Evolutionary conservation across 1,140 invertebrate genomes (phyloP).

Genomic region (Nebria ingens): DNA sequence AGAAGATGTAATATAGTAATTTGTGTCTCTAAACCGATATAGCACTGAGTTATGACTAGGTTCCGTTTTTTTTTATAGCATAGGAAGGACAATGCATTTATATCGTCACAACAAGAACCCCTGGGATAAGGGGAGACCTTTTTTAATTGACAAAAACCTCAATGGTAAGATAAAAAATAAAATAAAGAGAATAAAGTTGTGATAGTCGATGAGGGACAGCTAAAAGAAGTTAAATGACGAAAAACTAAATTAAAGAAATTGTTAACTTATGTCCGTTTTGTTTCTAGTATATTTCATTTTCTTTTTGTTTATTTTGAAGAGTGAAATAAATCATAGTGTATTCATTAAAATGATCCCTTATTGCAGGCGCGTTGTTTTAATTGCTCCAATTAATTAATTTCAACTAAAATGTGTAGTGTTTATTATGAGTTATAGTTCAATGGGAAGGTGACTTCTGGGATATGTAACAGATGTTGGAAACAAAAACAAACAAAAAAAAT

Average conservation of each 20-base stretch:
- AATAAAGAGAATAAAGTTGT: conserved; percentile 17
- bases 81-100: conserved; percentile 20
- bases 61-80: background rate
- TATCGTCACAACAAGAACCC: conserved; percentile 13
- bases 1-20: background rate
- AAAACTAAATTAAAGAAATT: conserved; percentile 9
- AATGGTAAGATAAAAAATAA: conserved; percentile 25
- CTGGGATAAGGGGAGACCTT: conserved; percentile 12
- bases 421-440: background rate
- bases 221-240: background rate
- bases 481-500: too few relatives aligned
- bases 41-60: background rate
- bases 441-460: background rate
- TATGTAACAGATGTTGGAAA: too few relatives aligned
- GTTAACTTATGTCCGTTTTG: background rate
- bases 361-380: background rate
- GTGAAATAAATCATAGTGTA: background rate
- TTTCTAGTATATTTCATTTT: background rate
- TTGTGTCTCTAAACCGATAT: background rate
- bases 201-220: conserved; percentile 20
- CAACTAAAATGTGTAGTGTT: background rate
- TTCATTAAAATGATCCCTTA: background rate
- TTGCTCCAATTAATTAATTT: conserved; percentile 7
- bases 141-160: conserved; percentile 26
- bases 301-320: background rate